Percentiles rank a stretch among this genome's conserved stretches.
phyloP scores from a whole-genome alignment of 1,140 invertebrate species.

The Ceratitis capitata region DNA sequence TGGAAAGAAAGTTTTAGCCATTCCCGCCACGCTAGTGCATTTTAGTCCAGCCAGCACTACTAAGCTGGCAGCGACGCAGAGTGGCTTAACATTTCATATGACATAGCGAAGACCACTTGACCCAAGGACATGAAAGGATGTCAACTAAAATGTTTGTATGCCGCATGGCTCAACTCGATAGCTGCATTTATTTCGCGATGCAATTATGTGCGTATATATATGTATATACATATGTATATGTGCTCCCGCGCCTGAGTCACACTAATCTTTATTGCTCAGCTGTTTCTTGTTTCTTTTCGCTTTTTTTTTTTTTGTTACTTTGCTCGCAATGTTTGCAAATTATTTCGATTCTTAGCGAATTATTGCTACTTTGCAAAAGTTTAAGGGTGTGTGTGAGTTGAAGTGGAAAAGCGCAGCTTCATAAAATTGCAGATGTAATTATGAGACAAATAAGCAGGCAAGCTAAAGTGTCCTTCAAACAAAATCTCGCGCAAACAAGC shows the following conservation, averaged over 20 bases:
- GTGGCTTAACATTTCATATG: conserved; percentile 17
- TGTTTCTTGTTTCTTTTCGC: no score
- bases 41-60: background rate
- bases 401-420: conserved; percentile 6
- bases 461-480: conserved; percentile 8
- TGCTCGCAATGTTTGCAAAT: conserved; percentile 12
- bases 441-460: conserved; percentile 23
- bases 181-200: background rate
- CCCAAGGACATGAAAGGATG: conserved; percentile 22
- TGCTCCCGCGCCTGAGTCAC: background rate
- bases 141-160: background rate
- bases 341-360: conserved; percentile 8
- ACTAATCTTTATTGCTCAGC: conserved; percentile 4
- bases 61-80: background rate
- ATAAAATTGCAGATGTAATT: background rate
- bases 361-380: background rate
- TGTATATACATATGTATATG: background rate
- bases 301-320: no score
- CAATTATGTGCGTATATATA: background rate
- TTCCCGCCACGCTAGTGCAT: background rate
- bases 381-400: background rate
- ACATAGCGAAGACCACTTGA: no score
- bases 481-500: background rate
- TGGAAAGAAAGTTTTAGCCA: conserved; percentile 1
- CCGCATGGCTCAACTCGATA: background rate